phyloP scores from a whole-genome alignment of 2,113 vertebrate species.

The Phainopepla nitens region DNA sequence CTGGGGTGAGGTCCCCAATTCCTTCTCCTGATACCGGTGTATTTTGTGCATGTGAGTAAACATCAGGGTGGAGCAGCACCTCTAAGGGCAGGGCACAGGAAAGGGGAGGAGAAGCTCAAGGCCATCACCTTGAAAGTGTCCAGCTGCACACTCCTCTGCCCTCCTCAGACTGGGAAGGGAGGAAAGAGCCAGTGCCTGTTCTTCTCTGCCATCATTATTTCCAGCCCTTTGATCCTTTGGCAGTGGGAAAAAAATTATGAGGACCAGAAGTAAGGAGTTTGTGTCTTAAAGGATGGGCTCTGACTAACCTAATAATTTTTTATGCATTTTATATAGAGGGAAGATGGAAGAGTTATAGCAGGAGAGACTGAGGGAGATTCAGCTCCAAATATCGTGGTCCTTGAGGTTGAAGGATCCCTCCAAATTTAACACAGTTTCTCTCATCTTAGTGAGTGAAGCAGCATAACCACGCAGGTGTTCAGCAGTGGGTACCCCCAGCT shows the following conservation, averaged over 20 bases:
- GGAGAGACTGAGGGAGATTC: background rate
- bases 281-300: background rate
- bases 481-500: background rate
- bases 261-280: background rate
- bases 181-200: background rate
- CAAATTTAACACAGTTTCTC: background rate
- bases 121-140: background rate
- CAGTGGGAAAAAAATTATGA: background rate
- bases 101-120: background rate
- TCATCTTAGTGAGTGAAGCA: background rate
- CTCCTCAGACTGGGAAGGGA: fast-evolving
- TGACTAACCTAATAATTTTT: background rate
- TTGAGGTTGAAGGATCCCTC: background rate
- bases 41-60: background rate
- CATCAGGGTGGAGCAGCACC: background rate
- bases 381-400: background rate
- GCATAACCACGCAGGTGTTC: background rate
- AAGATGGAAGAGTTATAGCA: background rate
- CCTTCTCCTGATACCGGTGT: background rate
- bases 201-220: background rate
- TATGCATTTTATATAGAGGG: background rate
- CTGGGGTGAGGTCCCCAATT: background rate
- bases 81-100: background rate
- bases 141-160: background rate
- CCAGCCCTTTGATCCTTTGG: background rate